phyloP scores from a whole-genome alignment of 2,888 invertebrate species.

The Xestia xanthographa region DNA sequence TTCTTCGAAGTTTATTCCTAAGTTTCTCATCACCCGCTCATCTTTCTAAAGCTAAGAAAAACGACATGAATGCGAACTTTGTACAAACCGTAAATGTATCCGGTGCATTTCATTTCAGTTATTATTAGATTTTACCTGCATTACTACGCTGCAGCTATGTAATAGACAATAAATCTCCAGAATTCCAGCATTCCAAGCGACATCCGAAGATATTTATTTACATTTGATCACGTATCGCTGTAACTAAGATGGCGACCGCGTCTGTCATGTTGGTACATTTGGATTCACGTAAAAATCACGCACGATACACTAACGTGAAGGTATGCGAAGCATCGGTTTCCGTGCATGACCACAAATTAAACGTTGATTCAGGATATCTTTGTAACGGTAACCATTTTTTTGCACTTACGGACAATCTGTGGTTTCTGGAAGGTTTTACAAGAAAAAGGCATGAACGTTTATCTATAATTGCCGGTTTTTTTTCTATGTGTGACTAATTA shows the following conservation, averaged over 20 bases:
- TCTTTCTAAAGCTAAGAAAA: neutral
- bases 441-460: neutral
- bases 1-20: slow-evolving; percentile 1
- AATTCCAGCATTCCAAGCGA: slow-evolving; percentile 32
- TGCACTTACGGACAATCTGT: neutral
- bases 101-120: slow-evolving; percentile 20
- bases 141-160: slow-evolving; percentile 11
- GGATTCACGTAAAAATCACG: slow-evolving; percentile 53
- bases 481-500: too few species aligned
- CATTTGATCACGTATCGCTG: slow-evolving; percentile 59
- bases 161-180: slow-evolving; percentile 39
- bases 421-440: neutral
- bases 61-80: slow-evolving; percentile 9
- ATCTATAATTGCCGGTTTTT: neutral
- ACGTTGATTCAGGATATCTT: slow-evolving; percentile 52
- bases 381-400: slow-evolving; percentile 33
- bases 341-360: slow-evolving; percentile 59
- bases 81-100: slow-evolving; percentile 22
- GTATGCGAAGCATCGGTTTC: slow-evolving; percentile 56
- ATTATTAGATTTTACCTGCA: slow-evolving; percentile 40
- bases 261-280: slow-evolving; percentile 46
- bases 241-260: slow-evolving; percentile 38
- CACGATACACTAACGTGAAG: slow-evolving; percentile 58
- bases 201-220: slow-evolving; percentile 46
- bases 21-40: neutral